Evolutionary conservation across 2,113 vertebrate species (phyloP), one percentile per base, ranked within the genome.

Genomic region (Salvelinus alpinus): DNA sequence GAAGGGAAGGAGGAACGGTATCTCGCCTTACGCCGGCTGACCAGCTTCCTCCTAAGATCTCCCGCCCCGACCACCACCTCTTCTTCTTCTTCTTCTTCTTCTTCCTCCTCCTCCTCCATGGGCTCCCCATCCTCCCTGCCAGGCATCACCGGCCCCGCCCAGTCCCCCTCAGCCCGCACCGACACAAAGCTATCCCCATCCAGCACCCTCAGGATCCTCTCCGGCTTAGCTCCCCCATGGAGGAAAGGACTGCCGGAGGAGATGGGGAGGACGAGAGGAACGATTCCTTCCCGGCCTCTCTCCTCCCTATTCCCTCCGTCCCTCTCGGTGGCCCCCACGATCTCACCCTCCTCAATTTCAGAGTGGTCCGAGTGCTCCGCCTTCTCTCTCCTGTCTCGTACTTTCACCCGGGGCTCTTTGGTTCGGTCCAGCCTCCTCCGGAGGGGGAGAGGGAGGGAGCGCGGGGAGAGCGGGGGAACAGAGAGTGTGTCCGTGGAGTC

Each of bases 291-390:
- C 66, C 34, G n/a, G 51, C 74, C 29, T 83, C 83, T 75, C 70
- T n/a, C 27, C 18, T 18, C 57, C 76, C 29, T 79, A 24, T 7
- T 16, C n/a, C 18, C 70, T 1, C 74, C 76, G 2, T 78, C 83
- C 78, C 87, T 90, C 60, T 90, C 90, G 9, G 59, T 71, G 20
- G 81, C 88, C 8, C 82, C 91, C 3, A 96, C 96, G 1, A 97
- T 97, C 88, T 97, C 96, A 0, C 96, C 96, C 72, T 98, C 96
- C 86, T 98, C 96, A 1, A 97, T 96, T 83, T 97, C 96, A 0
- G 96, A 96, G 74, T 96, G 91, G 27, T 92, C 92, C 0, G 92
- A 93, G 69, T 92, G 93, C 67, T 92, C 90, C 0, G 38, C 59
- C 2, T 69, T 67, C 18, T 80, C 77, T 27, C 78, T 86, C 38